Evolutionary conservation across 2,888 invertebrate genomes (phyloP).

Genomic region (Torymus auratus): DNA sequence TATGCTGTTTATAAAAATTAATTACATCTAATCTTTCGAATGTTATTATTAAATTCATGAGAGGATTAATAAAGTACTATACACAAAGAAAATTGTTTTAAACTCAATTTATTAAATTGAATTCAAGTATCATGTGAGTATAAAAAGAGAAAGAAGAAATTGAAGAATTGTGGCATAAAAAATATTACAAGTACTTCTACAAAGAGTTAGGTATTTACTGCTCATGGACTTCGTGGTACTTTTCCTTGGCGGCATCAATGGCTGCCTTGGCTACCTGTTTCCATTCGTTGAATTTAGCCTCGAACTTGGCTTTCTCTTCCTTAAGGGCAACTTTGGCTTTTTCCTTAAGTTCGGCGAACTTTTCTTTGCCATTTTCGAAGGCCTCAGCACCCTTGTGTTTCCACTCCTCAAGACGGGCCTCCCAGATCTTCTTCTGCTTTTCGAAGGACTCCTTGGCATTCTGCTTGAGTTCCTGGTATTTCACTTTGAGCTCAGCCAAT

Average conservation of each 20-base stretch:
- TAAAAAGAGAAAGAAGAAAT: no score
- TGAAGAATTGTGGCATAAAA: no score
- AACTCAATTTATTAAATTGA: not conserved
- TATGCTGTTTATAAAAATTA: no score
- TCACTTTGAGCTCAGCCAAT: conserved; percentile 18
- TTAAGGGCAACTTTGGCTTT: conserved; percentile 19
- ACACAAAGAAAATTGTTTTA: not conserved
- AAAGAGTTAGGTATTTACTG: no score
- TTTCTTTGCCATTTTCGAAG: conserved; percentile 16
- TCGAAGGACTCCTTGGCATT: conserved; percentile 11
- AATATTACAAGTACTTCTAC: no score
- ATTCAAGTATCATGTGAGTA: not conserved
- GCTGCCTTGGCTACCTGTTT: not conserved
- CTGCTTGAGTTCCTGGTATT: conserved; percentile 3
- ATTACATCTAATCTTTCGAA: no score
- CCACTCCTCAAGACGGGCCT: conserved; percentile 19
- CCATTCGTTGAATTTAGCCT: conserved; percentile 4
- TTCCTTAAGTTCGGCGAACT: conserved; percentile 25
- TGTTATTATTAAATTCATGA: no score
- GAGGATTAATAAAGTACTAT: no score
- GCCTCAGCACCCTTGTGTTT: conserved; percentile 29
- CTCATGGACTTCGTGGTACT: not conserved
- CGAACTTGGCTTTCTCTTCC: conserved; percentile 24
- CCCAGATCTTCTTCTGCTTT: conserved; percentile 30
- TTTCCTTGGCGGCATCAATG: not conserved